Conservation (phyloP, 1,140 invertebrate genomes). For the Campoletis sonorensis region DNA sequence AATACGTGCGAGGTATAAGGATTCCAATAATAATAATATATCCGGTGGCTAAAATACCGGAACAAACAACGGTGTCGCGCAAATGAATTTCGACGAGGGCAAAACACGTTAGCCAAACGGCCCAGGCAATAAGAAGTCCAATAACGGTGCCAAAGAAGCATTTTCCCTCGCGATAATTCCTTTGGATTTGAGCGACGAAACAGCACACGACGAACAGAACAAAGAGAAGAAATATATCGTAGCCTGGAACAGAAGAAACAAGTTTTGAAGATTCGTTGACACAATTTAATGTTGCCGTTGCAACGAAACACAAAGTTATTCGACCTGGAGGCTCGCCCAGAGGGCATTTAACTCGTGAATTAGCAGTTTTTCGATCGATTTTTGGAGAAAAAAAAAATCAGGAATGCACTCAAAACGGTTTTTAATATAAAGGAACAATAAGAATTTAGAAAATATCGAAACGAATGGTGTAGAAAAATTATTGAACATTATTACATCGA, state of each 20-base stretch:
- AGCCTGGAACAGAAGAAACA: constrained; percentile 31
- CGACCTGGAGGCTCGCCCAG: no score
- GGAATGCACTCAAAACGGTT: no score
- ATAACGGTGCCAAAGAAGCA: constrained; percentile 78
- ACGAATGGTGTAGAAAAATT: no score
- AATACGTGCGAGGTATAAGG: constrained; percentile 79
- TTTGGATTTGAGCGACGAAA: constrained; percentile 76
- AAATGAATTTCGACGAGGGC: constrained; percentile 70
- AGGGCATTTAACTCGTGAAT: no score
- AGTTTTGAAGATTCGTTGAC: no score
- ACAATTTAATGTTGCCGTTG: no score
- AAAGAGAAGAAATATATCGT: constrained; percentile 67
- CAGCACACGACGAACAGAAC: constrained; percentile 75
- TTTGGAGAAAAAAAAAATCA: no score
- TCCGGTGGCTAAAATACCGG: constrained; percentile 74
- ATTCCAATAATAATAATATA: constrained; percentile 77
- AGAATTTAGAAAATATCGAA: no score
- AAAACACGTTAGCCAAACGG: constrained; percentile 77
- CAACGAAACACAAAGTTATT: no score
- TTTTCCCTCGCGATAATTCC: constrained; percentile 80
- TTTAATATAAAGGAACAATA: no score
- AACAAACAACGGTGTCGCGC: constrained; percentile 75
- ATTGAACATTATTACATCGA: no score
- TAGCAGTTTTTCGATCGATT: no score
- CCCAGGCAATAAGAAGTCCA: constrained; percentile 75